Conservation (phyloP, 2,113 vertebrate genomes). For the Sarotherodon lohbergeri region DNA sequence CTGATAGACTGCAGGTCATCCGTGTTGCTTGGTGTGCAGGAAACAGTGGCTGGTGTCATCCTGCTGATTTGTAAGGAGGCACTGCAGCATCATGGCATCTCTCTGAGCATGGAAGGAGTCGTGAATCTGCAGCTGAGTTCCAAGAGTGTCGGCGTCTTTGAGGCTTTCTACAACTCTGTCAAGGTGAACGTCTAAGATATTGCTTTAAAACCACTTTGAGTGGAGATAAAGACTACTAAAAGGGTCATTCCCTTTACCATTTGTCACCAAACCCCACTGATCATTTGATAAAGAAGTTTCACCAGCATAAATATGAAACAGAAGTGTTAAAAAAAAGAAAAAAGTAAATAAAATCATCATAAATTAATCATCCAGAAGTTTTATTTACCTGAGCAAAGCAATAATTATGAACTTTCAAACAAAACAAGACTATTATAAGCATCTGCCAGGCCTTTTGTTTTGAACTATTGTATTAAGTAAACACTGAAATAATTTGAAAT, state of each 20-base stretch:
- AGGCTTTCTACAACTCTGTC: constrained; percentile 97
- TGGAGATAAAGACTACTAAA: background rate
- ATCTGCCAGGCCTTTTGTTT: background rate
- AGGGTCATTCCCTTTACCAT: background rate
- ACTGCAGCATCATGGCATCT: constrained; percentile 89
- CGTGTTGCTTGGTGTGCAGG: constrained; percentile 63
- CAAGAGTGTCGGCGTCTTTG: constrained; percentile 95
- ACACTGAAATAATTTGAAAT: background rate
- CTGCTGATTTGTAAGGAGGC: constrained; percentile 84
- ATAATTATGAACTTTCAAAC: background rate
- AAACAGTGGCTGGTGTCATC: constrained; percentile 85
- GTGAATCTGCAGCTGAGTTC: constrained; percentile 96
- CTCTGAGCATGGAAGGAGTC: constrained; percentile 87
- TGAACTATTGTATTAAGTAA: background rate
- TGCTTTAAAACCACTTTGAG: background rate
- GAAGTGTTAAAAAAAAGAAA: background rate
- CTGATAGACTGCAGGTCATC: background rate
- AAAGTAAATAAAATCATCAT: background rate
- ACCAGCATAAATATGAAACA: background rate
- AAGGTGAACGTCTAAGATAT: constrained; percentile 74
- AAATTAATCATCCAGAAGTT: background rate
- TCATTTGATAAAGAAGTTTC: background rate
- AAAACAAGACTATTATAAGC: background rate
- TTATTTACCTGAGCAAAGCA: background rate
- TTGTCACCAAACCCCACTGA: background rate